Base-by-base conservation (phyloP, 2,888 invertebrate genomes). In the Alitta virens region DNA sequence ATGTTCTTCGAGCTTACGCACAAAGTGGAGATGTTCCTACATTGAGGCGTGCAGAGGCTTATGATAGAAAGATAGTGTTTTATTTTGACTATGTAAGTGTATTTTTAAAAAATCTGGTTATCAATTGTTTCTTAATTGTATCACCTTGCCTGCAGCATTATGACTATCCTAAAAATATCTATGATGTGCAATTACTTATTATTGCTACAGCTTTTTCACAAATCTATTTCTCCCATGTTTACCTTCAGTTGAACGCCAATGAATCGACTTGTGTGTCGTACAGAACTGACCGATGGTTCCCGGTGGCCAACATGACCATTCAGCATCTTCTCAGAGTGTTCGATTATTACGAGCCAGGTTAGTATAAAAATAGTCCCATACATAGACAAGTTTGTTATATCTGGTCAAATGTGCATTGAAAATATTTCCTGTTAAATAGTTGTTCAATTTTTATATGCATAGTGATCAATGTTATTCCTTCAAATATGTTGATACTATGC, bases 271-370 rank as follows among this genome's bases (percentile, higher is more conserved):
- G 97, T 78, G 89, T 97, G 12, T 91, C 92, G 83, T 92, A 95
- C 80, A 92, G 93, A 0, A 88, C 95, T 60, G 94, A 95, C 83
- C 87, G 97, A 70, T 97, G 95, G 95, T 91, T 87, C 83, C 96
- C 96, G 0, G 94, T 96, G 2, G 96, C 96, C 55, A 97, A 97
- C 84, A 92, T 95, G 91, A 94, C 96, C 0, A 87, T 93, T 52
- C 94, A 92, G 82, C 86, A 96, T 71, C 90, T 93, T 2, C 89
- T 94, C 59, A 87, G 91, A 62, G 89, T 96, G 14, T 97, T 94
- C 83, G 96, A 97, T 84, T 96, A 94, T 81, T 96, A 96, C 83
- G 91, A 95, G 60, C 96, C 96, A 75, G 94, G 94, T 94, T 83
- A 26, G 56, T 14, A 12, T 12, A 12, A 18, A 9, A 56, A 7